phyloP scores from a whole-genome alignment of 2,113 vertebrate genomes.

The Myotis brandtii region DNA sequence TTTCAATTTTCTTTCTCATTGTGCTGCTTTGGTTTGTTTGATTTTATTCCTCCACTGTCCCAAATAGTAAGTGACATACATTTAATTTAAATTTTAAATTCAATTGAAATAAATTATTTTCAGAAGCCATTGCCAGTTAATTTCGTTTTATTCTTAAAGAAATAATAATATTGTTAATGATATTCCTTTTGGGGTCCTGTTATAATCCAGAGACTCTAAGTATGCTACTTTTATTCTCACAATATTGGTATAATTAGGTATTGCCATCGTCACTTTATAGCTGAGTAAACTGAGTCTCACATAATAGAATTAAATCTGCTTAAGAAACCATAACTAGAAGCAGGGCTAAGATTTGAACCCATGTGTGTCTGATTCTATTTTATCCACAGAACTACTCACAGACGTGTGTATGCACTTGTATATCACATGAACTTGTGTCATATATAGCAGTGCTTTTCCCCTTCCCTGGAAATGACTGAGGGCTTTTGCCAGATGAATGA shows the following conservation, averaged over 20 bases:
- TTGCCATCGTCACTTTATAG: not conserved
- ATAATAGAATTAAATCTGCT: not conserved
- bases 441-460: not conserved
- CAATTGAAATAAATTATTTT: constrained; percentile 22
- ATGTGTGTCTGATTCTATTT: not conserved
- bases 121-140: constrained; percentile 9
- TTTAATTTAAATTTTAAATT: constrained; percentile 55
- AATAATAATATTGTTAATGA: not conserved
- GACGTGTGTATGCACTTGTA: rapidly evolving
- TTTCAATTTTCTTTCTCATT: not conserved
- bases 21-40: not conserved
- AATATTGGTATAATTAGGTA: not conserved
- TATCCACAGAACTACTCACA: not conserved
- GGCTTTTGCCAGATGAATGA: not conserved
- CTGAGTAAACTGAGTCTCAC: not conserved
- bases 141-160: not conserved
- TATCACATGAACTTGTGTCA: not conserved
- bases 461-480: not conserved
- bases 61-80: not conserved
- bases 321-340: not conserved
- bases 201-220: not conserved
- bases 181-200: not conserved
- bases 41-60: not conserved
- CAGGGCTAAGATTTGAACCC: not conserved
- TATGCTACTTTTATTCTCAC: not conserved